Base-by-base conservation (phyloP, 2,888 invertebrate species). In the Dioctria rufipes region DNA sequence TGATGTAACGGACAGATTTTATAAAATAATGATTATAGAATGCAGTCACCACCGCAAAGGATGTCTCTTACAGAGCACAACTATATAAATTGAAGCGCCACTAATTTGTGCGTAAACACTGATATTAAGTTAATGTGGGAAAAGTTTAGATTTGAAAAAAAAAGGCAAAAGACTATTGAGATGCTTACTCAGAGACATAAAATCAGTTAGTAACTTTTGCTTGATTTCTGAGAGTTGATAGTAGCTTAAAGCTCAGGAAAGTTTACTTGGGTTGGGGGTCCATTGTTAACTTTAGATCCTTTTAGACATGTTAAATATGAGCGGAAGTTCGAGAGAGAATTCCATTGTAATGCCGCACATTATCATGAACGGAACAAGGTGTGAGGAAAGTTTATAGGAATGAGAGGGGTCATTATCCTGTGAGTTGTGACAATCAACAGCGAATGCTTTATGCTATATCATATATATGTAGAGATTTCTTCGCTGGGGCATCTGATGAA, bases 131-230 rank as follows among this genome's bases (percentile, higher is more conserved):
- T 54, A 8, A 5, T 54, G 54, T 0, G 54, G 2, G 3, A 54
- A 54, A 54, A 54, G 6, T 11, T 54, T 11, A 69, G 46, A 8
- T 25, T 25, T 25, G 46, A 69, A 39, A 8, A 69, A 69, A 49
- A 69, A 51, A 69, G 51, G 51, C 54, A 25, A 54, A 43, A 69
- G 49, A 39, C 49, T 40, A n/a, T n/a, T n/a, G n/a, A n/a, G 0
- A 54, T 54, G 40, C 37, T 49, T 51, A 39, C 54, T 54, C 39
- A n/a, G 69, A 69, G 69, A 69, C 54, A 54, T 69, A 69, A 69
- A 69, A 69, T 69, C 69, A 69, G 49, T 69, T 69, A 69, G 51
- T 51, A 69, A 69, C 69, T 69, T 25, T 25, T 69, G 69, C 51
- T 51, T 69, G 51, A 49, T 69, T 51, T 69, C 39, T 69, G 11